Evolutionary conservation across 1,140 invertebrate species (phyloP).

Genomic region (Campoletis sonorensis): DNA sequence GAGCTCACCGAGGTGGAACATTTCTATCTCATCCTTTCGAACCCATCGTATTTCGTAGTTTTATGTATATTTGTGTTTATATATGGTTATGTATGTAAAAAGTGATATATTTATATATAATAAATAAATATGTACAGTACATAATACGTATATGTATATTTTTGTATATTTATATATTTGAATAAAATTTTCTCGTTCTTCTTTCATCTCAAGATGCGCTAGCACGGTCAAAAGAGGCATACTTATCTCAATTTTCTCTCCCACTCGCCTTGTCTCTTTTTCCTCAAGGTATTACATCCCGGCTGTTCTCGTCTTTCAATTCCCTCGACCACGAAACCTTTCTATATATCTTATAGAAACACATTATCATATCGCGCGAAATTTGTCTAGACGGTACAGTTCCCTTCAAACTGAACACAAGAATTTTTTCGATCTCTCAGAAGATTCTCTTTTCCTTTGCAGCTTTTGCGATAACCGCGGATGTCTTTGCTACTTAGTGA

Average conservation of each 20-base stretch:
- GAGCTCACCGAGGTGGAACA: constrained; percentile 46
- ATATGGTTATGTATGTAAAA: not conserved
- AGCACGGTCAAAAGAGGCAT: constrained; percentile 30
- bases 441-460: not conserved
- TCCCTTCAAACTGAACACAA: not conserved
- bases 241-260: constrained; percentile 33
- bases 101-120: not conserved
- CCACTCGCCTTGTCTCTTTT: not conserved
- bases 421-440: not conserved
- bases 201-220: constrained; percentile 38
- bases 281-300: not conserved
- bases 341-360: not conserved
- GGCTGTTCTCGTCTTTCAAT: not conserved
- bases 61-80: not conserved
- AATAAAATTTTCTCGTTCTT: constrained; percentile 49
- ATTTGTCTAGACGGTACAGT: constrained; percentile 34
- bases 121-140: constrained; percentile 21
- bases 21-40: not conserved
- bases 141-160: not conserved
- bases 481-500: not conserved
- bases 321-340: not conserved
- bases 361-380: constrained; percentile 28
- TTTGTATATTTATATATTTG: constrained; percentile 45
- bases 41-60: not conserved
- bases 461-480: not conserved